Base-by-base conservation (phyloP, 2,113 vertebrate genomes). In the Gracilinanus agilis region DNA sequence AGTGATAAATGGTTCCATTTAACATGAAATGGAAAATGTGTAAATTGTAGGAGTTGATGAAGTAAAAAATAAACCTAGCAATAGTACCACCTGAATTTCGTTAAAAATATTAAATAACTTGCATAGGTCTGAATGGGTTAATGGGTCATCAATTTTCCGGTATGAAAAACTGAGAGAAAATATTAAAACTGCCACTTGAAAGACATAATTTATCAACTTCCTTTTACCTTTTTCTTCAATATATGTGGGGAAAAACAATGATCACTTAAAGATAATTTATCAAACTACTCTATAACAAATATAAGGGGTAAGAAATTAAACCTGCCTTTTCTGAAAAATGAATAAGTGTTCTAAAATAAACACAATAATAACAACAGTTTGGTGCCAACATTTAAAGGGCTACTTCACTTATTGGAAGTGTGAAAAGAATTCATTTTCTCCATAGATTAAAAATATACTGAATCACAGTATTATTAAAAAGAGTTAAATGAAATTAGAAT, bases 81-180 rank as follows among this genome's bases (percentile, higher is more conserved):
- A 49, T 54, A 0, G 10, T 91, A 21, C 83, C 6, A 7, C 13
- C 1, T 49, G 24, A 83, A 91, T 94, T 94, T 83, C 7, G 16
- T 92, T 93, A 40, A n/a, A 21, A 90, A 44, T 75, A 67, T 25
- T 53, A 95, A 67, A 0, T 92, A 9, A 90, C 24, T 93, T 92
- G 0, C 3, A 90, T 27, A 91, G 10, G 0, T 88, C 44, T 13
- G 88, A 92, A 27, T n/a, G 27, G 3, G 13, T 61, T 90, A 58
- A 89, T 95, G 44, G 91, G 92, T 56, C 0, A 88, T 44, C 21
- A 90, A 23, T 0, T 0, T 10, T 90, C 34, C 90, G 94, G 90
- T 90, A 89, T n/a, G n/a, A 23, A 95, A 97, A 96, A 58, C 34
- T 92, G 29, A 88, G 90, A 29, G 93, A 96, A 96, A 75, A 90